phyloP scores from a whole-genome alignment of 2,797 vertebrate genomes.

The Lacerta agilis region DNA sequence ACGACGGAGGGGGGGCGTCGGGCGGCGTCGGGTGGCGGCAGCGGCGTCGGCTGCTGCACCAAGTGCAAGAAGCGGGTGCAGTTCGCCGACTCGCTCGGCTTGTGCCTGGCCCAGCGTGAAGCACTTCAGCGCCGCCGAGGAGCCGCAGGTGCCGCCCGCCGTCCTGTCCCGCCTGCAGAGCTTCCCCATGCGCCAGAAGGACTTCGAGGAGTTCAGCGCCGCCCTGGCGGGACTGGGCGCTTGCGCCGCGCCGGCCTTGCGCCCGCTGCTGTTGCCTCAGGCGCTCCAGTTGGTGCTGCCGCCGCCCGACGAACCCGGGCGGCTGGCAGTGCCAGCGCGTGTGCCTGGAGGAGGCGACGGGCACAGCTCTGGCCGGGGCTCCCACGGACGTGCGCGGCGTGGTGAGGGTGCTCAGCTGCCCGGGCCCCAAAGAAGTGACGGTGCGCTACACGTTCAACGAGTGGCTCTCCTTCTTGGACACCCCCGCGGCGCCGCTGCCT shows the following conservation, averaged over 20 bases:
- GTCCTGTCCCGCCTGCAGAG: slow-evolving; percentile 83
- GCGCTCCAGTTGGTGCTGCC: slow-evolving; percentile 61
- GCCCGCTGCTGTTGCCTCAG: neutral
- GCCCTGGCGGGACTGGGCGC: neutral
- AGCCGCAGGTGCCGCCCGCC: slow-evolving; percentile 84
- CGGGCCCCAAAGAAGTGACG: slow-evolving; percentile 74
- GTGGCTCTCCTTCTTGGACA: slow-evolving; percentile 89
- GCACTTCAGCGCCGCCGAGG: slow-evolving; percentile 88
- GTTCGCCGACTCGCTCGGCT: slow-evolving; percentile 90
- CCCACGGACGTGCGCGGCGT: slow-evolving; percentile 67
- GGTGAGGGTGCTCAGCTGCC: slow-evolving; percentile 63
- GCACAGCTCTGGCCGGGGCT: slow-evolving; percentile 52
- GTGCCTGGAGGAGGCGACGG: slow-evolving; percentile 80
- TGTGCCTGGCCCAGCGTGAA: slow-evolving; percentile 88
- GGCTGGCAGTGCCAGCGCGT: slow-evolving; percentile 75
- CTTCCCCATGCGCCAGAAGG: slow-evolving; percentile 67
- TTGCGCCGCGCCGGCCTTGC: neutral
- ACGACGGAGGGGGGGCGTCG: neutral
- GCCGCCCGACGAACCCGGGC: slow-evolving; percentile 58
- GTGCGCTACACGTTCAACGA: slow-evolving; percentile 92
- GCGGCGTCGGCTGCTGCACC: slow-evolving; percentile 61
- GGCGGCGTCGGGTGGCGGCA: slow-evolving; percentile 2
- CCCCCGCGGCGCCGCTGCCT: slow-evolving; percentile 72
- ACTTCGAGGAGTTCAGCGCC: slow-evolving; percentile 54
- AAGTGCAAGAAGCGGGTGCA: slow-evolving; percentile 87